A percentile compares a stretch with the other conserved stretches of the same genome.
phyloP scores from a whole-genome alignment of 2,113 vertebrate genomes.

The Phaethon lepturus region DNA sequence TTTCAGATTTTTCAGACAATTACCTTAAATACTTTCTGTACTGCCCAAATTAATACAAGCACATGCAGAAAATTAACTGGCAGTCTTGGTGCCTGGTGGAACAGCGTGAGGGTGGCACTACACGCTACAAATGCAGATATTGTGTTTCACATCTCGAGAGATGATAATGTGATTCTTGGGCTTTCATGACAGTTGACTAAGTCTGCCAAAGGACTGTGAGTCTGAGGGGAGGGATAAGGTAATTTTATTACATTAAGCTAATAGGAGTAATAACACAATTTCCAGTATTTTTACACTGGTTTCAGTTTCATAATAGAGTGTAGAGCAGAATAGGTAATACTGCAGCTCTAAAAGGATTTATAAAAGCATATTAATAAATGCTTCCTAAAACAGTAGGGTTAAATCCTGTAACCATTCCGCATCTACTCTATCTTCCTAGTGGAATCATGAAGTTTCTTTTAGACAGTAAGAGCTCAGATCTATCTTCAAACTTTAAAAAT shows the following conservation, averaged over 20 bases:
- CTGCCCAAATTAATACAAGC: neutral
- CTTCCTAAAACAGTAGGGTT: neutral
- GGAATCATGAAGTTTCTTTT: neutral
- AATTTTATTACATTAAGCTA: neutral
- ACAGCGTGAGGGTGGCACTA: neutral
- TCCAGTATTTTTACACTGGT: neutral
- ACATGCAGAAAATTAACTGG: neutral
- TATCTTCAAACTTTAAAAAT: slow-evolving; percentile 2
- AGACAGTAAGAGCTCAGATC: neutral
- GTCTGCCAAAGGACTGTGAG: neutral
- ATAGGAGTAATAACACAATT: neutral
- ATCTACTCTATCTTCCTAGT: neutral
- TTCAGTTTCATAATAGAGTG: neutral
- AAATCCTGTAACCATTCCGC: neutral
- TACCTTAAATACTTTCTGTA: neutral
- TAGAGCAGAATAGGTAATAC: neutral
- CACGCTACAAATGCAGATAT: neutral
- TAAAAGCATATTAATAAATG: neutral
- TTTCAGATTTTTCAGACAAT: neutral
- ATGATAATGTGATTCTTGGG: neutral
- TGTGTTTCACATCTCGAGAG: neutral
- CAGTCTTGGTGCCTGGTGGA: neutral
- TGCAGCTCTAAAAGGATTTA: neutral
- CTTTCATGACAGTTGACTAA: neutral
- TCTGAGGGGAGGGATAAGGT: neutral